These are phyloP conservation scores for Planiliza haematocheilus DNA, from an alignment of 2,113 vertebrate species.

Conservation along the genomic window DNA sequence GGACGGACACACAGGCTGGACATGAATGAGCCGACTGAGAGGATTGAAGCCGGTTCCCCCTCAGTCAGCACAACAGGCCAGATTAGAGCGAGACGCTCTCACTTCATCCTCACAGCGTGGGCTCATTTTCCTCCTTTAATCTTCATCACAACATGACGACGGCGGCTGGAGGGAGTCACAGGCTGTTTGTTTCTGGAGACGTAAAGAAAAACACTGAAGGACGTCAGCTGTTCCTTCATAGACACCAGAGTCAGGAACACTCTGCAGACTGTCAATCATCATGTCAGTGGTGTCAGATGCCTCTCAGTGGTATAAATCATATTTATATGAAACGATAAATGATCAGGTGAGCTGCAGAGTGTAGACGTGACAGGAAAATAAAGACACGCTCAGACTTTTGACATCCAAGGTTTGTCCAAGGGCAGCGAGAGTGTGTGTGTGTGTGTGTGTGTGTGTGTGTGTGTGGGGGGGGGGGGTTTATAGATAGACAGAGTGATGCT, in stretches of 20 bases:
- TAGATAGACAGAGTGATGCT: constrained; percentile 21
- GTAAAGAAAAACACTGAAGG: too few relatives aligned
- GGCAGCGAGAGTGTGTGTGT: constrained; percentile 3
- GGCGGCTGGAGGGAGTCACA: too few relatives aligned
- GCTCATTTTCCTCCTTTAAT: too few relatives aligned
- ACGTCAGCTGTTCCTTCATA: too few relatives aligned
- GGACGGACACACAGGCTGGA: constrained; percentile 20
- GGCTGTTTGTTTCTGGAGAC: too few relatives aligned
- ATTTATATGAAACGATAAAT: too few relatives aligned
- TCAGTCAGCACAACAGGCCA: constrained; percentile 75
- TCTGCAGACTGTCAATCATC: too few relatives aligned
- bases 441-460: background rate
- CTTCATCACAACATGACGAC: too few relatives aligned
- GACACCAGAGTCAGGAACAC: too few relatives aligned
- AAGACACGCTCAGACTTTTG: constrained; percentile 4
- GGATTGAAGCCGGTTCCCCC: constrained; percentile 77
- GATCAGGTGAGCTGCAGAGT: too few relatives aligned
- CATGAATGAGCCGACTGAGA: constrained; percentile 65
- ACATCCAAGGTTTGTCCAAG: background rate
- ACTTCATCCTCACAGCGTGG: background rate
- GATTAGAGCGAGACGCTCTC: constrained; percentile 63
- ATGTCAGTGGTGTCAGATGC: too few relatives aligned
- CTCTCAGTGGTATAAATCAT: too few relatives aligned
- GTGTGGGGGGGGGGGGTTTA: constrained; percentile 7
- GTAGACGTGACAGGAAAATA: background rate